A percentile compares a stretch with the other conserved stretches of the same genome.
Conservation (phyloP, 2,888 invertebrate genomes). For the Mythimna pallens region DNA sequence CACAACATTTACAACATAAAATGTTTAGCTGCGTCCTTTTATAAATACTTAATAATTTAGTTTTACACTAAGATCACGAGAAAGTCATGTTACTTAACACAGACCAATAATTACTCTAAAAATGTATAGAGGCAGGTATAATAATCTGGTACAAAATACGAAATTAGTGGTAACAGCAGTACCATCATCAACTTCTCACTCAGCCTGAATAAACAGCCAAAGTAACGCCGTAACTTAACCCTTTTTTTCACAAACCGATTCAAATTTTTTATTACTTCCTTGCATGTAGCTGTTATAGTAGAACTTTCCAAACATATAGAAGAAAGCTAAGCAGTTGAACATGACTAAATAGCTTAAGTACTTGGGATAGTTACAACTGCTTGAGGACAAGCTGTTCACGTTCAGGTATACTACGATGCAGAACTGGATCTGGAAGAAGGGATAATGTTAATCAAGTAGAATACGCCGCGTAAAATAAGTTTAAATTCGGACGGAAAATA, state of each 20-base stretch:
- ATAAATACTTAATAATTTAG: constrained; percentile 14
- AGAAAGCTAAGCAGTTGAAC: constrained; percentile 91
- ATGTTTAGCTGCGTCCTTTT: constrained; percentile 19
- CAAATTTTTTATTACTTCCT: constrained; percentile 34
- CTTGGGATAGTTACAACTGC: constrained; percentile 92
- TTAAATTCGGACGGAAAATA: too few species aligned
- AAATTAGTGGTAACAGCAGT: background rate
- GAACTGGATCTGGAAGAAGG: constrained; percentile 91
- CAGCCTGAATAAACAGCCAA: background rate
- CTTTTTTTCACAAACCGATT: constrained; percentile 25
- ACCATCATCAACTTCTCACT: background rate
- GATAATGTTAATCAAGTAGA: background rate
- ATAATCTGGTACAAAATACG: background rate
- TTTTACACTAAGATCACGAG: constrained; percentile 11
- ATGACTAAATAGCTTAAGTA: constrained; percentile 90
- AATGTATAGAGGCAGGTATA: background rate
- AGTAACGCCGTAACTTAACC: constrained; percentile 1
- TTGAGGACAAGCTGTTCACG: constrained; percentile 87
- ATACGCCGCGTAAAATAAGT: background rate
- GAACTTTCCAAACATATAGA: constrained; percentile 94
- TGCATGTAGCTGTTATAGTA: constrained; percentile 91
- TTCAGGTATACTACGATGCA: constrained; percentile 92
- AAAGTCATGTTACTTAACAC: constrained; percentile 2
- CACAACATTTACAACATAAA: background rate
- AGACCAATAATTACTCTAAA: background rate